Evolutionary conservation across 2,888 invertebrate species (phyloP).

Genomic region (Lithosia quadra): DNA sequence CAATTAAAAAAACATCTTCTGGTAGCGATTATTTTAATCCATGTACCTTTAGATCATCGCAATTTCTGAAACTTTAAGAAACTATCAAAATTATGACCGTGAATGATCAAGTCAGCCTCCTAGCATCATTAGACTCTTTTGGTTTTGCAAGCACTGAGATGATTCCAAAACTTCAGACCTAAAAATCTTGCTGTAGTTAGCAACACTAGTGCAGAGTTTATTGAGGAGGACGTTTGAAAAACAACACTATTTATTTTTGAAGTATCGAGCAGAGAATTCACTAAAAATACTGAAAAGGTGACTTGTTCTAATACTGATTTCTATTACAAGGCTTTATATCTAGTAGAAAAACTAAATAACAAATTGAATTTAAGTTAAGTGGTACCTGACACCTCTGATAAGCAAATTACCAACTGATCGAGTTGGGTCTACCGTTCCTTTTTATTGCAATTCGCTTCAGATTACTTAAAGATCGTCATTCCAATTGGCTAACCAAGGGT

Average conservation of each 20-base stretch:
- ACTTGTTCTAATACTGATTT: background rate
- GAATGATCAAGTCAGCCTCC: background rate
- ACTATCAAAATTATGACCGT: background rate
- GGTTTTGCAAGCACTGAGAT: too few relatives aligned
- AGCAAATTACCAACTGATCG: slow-evolving; percentile 1
- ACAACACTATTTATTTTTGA: background rate
- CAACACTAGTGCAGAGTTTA: too few relatives aligned
- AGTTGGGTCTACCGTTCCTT: background rate
- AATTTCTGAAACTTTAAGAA: background rate
- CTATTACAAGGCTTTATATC: background rate
- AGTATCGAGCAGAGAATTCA: background rate
- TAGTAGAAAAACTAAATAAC: background rate
- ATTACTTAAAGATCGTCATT: background rate
- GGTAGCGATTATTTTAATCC: too few relatives aligned
- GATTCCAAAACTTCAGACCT: too few relatives aligned
- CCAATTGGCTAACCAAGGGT: background rate
- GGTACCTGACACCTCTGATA: background rate
- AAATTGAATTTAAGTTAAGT: background rate
- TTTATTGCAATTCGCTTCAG: background rate
- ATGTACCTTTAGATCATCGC: too few relatives aligned
- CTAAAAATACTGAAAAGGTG: background rate
- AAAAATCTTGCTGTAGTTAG: too few relatives aligned
- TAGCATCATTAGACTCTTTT: background rate
- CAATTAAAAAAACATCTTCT: too few relatives aligned
- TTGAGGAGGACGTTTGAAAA: too few relatives aligned